A percentile compares a stretch with the other conserved stretches of the same genome.
phyloP scores from a whole-genome alignment of 92 coral and sea anemone species.

The Nematostella vectensis region DNA sequence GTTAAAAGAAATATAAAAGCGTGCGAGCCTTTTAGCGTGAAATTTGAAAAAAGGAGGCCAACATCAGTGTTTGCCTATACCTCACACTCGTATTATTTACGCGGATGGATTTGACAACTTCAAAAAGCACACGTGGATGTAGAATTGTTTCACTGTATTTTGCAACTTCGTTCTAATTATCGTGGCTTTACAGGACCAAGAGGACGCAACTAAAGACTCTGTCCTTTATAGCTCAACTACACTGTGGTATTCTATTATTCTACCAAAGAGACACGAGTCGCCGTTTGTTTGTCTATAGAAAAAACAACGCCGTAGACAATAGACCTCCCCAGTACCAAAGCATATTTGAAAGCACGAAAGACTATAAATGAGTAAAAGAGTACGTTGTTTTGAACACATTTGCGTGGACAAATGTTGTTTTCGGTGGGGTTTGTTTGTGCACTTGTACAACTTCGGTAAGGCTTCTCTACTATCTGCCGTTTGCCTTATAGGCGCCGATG shows the following conservation, averaged over 20 bases:
- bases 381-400: conserved; percentile 3
- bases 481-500: too few species aligned
- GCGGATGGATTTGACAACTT: not conserved
- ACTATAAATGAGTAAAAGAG: not conserved
- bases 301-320: too few species aligned
- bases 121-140: not conserved
- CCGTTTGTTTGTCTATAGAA: not conserved
- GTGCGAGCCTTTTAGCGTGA: not conserved
- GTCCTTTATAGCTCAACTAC: not conserved
- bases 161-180: conserved; percentile 3
- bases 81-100: not conserved
- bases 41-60: not conserved
- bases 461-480: too few species aligned
- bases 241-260: not conserved
- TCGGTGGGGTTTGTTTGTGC: conserved; percentile 2
- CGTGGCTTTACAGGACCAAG: not conserved
- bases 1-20: not conserved
- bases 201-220: not conserved
- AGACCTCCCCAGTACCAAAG: not conserved
- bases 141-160: not conserved
- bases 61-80: not conserved
- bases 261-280: conserved; percentile 1
- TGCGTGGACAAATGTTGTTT: not conserved
- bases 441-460: not conserved
- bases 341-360: not conserved